Evolutionary conservation across 2,797 vertebrate genomes (phyloP).

Genomic region (Novumbra hubbsi): DNA sequence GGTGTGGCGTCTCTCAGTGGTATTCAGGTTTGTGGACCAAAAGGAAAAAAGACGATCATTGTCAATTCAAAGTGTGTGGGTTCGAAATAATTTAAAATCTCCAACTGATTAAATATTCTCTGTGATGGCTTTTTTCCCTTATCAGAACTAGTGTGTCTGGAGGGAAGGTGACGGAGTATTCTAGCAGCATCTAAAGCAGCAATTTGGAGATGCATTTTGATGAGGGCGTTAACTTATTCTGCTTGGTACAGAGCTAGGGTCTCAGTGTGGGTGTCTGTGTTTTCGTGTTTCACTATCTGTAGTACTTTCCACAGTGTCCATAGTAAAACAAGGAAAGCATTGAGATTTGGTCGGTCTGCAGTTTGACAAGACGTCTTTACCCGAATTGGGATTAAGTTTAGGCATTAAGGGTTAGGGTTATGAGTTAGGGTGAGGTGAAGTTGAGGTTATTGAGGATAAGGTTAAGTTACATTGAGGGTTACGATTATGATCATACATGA

Average conservation of each 20-base stretch:
- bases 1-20: conserved; percentile 91
- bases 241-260: background rate
- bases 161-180: conserved; percentile 20
- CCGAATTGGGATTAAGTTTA: too few relatives aligned
- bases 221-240: conserved; percentile 18
- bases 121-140: background rate
- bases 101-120: background rate
- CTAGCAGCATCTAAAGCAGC: conserved; percentile 12
- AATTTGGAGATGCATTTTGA: conserved; percentile 33
- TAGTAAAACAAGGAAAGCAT: too few relatives aligned
- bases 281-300: too few relatives aligned
- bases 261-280: background rate
- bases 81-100: background rate
- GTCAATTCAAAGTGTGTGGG: background rate
- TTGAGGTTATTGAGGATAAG: too few relatives aligned
- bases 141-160: background rate
- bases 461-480: too few relatives aligned
- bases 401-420: too few relatives aligned
- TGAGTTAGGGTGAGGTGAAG: too few relatives aligned
- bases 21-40: conserved; percentile 81
- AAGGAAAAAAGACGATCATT: background rate
- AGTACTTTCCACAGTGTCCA: too few relatives aligned
- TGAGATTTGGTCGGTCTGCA: too few relatives aligned
- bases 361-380: too few relatives aligned
- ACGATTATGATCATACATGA: too few relatives aligned